phyloP scores from a whole-genome alignment of 2,797 vertebrate species.

The Peromyscus eremicus region DNA sequence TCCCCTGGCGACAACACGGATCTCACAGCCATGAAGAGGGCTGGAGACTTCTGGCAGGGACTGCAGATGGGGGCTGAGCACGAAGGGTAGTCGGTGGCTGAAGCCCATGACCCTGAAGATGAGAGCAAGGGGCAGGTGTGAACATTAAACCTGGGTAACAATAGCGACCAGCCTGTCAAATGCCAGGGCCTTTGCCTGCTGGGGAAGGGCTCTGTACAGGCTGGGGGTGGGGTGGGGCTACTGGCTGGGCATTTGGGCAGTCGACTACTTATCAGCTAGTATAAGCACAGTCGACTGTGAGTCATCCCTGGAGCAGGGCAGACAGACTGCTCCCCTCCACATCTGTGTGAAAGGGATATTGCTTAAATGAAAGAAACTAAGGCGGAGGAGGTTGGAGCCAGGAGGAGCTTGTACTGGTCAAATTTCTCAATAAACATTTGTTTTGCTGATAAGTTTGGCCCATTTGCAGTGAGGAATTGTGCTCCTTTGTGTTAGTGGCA shows the following conservation, averaged over 20 bases:
- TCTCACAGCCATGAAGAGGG: neutral
- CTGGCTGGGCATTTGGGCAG: neutral
- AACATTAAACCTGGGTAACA: neutral
- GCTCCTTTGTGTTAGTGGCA: slow-evolving; percentile 29
- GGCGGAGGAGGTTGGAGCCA: neutral
- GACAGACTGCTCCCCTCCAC: slow-evolving; percentile 35
- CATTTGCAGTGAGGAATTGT: slow-evolving; percentile 10
- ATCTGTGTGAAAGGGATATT: slow-evolving; percentile 74
- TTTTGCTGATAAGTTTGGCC: slow-evolving; percentile 47
- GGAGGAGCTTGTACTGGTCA: slow-evolving; percentile 54
- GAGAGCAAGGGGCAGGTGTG: neutral
- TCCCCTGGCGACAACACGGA: neutral
- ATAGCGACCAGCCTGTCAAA: neutral
- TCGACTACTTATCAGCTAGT: slow-evolving; percentile 7
- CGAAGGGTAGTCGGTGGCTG: neutral
- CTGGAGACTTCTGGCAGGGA: neutral
- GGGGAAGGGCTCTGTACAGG: neutral
- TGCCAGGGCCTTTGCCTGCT: neutral
- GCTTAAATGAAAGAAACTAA: slow-evolving; percentile 68
- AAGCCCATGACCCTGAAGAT: neutral
- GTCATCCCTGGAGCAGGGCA: slow-evolving; percentile 11
- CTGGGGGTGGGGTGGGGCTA: neutral
- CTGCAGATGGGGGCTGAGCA: neutral
- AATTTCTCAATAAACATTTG: slow-evolving; percentile 72
- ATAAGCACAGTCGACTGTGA: neutral